A percentile compares a stretch with the other conserved stretches of the same genome.
phyloP scores from a whole-genome alignment of 2,113 vertebrate species.

The Pseudorasbora parva region DNA sequence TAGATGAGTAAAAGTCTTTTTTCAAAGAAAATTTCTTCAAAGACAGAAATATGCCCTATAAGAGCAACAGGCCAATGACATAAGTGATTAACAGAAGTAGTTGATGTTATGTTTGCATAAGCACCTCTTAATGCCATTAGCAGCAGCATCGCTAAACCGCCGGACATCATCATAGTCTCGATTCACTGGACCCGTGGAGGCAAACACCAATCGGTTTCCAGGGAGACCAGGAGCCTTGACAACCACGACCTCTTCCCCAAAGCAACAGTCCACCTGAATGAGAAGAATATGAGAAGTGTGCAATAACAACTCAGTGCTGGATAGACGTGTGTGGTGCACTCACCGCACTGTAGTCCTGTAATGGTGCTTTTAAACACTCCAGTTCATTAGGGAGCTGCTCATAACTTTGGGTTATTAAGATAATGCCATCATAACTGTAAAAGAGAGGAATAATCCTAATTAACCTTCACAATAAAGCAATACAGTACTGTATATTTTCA shows the following conservation, averaged over 20 bases:
- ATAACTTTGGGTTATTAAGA: conserved; percentile 72
- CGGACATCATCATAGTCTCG: conserved; percentile 81
- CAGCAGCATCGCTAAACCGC: conserved; percentile 77
- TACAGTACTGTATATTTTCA: neutral
- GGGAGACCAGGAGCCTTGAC: conserved; percentile 74
- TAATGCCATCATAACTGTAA: conserved; percentile 76
- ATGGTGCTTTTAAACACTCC: conserved; percentile 68
- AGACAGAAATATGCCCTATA: neutral
- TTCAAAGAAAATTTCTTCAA: no score
- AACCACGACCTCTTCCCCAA: conserved; percentile 74
- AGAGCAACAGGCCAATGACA: neutral
- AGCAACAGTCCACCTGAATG: conserved; percentile 72
- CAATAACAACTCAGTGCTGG: neutral
- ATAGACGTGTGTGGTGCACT: conserved; percentile 45
- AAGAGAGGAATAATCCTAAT: neutral
- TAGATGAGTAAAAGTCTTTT: neutral
- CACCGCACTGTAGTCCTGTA: conserved; percentile 76
- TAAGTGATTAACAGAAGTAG: neutral
- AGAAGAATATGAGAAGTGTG: neutral
- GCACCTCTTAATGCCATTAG: conserved; percentile 72
- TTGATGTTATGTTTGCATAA: neutral
- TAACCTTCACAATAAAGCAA: neutral
- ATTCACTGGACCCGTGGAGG: conserved; percentile 77
- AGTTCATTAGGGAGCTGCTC: conserved; percentile 70
- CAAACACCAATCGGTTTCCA: conserved; percentile 77